Conservation (phyloP, 2,113 vertebrate genomes). For the Engystomops pustulosus region DNA sequence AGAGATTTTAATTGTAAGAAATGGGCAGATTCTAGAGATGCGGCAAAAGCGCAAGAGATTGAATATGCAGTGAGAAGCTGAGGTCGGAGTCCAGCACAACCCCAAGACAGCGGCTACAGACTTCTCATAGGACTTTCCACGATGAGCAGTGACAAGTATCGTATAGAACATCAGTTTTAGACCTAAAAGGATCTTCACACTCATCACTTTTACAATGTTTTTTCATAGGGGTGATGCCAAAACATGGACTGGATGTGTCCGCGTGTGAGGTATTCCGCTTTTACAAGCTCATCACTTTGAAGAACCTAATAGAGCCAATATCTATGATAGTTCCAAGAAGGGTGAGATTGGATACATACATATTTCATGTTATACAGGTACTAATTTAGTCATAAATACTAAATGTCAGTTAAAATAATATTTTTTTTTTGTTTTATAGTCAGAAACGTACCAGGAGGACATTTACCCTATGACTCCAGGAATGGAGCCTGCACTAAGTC, state of each 20-base stretch:
- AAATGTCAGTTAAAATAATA: background rate
- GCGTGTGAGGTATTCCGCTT: slow-evolving; percentile 95
- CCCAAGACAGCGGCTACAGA: too few species aligned
- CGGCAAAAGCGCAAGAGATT: too few species aligned
- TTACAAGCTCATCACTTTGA: slow-evolving; percentile 96
- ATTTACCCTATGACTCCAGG: slow-evolving; percentile 98
- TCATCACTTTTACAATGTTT: too few species aligned
- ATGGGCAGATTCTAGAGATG: too few species aligned
- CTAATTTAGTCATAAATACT: background rate
- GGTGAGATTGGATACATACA: slow-evolving; percentile 76
- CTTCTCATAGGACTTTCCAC: background rate
- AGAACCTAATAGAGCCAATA: slow-evolving; percentile 94
- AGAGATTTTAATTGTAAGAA: too few species aligned
- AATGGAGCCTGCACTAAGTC: slow-evolving; percentile 87
- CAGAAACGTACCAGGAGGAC: slow-evolving; percentile 97
- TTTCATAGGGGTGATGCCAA: slow-evolving; percentile 92
- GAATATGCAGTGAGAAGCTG: too few species aligned
- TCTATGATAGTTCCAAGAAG: slow-evolving; percentile 98
- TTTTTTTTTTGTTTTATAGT: slow-evolving; percentile 73
- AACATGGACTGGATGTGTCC: slow-evolving; percentile 91
- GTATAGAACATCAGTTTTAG: background rate
- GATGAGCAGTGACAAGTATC: background rate
- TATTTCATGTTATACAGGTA: background rate
- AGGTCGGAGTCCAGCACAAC: too few species aligned
- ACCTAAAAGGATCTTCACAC: too few species aligned